Evolutionary conservation across 2,888 invertebrate genomes (phyloP).

Genomic region (Chesias legatella): DNA sequence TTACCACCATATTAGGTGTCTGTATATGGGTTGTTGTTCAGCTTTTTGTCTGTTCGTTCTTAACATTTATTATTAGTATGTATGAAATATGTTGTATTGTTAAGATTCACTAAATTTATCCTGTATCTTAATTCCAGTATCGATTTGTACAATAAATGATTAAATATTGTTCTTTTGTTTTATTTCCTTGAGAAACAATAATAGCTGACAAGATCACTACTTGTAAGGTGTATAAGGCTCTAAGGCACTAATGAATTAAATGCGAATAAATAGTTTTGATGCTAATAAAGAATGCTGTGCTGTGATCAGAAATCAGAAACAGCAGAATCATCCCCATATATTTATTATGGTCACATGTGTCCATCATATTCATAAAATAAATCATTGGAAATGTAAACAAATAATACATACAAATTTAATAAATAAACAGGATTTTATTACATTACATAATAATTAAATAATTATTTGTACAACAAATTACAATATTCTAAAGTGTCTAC

Average conservation of each 20-base stretch:
- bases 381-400: too few species aligned
- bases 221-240: too few species aligned
- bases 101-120: slow-evolving; percentile 60
- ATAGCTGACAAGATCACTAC: too few species aligned
- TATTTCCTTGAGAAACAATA: slow-evolving; percentile 28
- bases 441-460: slow-evolving; percentile 57
- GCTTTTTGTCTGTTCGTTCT: slow-evolving; percentile 54
- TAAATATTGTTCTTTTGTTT: slow-evolving; percentile 57
- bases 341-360: too few species aligned
- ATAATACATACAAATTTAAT: slow-evolving; percentile 15
- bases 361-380: neutral
- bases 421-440: slow-evolving; percentile 41
- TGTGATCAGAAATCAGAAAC: too few species aligned
- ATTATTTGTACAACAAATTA: slow-evolving; percentile 69
- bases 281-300: too few species aligned
- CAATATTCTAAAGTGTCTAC: slow-evolving; percentile 57
- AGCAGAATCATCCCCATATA: too few species aligned
- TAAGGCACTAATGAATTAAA: too few species aligned
- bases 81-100: slow-evolving; percentile 55
- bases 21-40: slow-evolving; percentile 71
- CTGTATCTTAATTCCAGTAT: slow-evolving; percentile 73
- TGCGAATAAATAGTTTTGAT: too few species aligned
- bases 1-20: slow-evolving; percentile 53
- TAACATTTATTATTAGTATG: slow-evolving; percentile 50
- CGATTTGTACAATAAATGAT: slow-evolving; percentile 72